Conservation (phyloP, 2,797 vertebrate species). For the Anomalospiza imberbis region DNA sequence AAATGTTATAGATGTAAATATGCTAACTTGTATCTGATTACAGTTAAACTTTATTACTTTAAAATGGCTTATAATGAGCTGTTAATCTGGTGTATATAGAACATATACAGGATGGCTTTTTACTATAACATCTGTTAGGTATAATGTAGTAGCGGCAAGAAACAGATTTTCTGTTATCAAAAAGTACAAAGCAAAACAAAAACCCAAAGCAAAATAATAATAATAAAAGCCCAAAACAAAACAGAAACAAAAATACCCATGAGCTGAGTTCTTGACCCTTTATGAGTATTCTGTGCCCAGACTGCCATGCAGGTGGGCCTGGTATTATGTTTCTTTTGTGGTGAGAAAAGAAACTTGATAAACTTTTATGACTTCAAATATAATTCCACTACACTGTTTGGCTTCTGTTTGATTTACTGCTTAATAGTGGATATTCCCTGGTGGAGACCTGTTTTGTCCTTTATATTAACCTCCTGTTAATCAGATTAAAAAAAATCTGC, state of each 20-base stretch:
- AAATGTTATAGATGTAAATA: not conserved
- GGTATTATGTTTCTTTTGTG: not conserved
- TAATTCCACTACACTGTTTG: not conserved
- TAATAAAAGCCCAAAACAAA: not conserved
- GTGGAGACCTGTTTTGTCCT: not conserved
- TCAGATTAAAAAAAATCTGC: not conserved
- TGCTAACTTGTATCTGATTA: not conserved
- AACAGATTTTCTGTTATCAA: not conserved
- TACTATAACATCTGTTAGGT: not conserved
- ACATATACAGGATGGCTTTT: not conserved
- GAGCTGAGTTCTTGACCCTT: not conserved
- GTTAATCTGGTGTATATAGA: not conserved
- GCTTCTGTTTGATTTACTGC: slow-evolving; percentile 1
- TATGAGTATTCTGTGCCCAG: not conserved
- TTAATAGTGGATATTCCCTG: slow-evolving; percentile 15
- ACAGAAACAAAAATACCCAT: not conserved
- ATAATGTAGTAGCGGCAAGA: not conserved
- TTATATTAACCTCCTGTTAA: not conserved
- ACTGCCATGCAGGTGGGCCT: not conserved
- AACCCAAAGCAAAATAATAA: not conserved
- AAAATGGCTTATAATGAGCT: not conserved
- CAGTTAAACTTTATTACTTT: not conserved
- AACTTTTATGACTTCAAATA: not conserved
- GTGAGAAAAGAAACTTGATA: not conserved
- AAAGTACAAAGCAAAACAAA: not conserved